phyloP scores from a whole-genome alignment of 2,113 vertebrate species.

The Forbesichthys papilliferus region DNA sequence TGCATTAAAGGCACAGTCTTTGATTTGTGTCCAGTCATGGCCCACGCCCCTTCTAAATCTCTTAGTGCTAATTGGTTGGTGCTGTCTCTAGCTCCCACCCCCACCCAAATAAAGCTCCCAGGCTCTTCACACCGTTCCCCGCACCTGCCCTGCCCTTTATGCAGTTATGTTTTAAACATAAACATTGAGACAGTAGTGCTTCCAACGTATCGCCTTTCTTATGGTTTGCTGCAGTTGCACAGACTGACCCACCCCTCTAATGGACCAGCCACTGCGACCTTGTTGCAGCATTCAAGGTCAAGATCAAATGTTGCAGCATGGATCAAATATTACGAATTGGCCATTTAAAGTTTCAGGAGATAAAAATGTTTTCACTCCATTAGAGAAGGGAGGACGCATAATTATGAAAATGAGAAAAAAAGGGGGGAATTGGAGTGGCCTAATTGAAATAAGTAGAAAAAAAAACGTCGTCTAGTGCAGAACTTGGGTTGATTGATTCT shows the following conservation, averaged over 20 bases:
- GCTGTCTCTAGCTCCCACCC: too few relatives aligned
- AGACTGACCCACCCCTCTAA: not conserved
- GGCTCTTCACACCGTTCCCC: too few relatives aligned
- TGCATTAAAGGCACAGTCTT: too few relatives aligned
- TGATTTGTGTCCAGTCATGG: too few relatives aligned
- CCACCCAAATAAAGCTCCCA: too few relatives aligned
- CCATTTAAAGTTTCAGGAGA: constrained; percentile 47
- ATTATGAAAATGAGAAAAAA: constrained; percentile 70
- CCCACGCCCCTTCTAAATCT: too few relatives aligned
- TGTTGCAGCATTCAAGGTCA: constrained; percentile 28
- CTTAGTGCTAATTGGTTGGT: too few relatives aligned
- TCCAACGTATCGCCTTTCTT: constrained; percentile 23
- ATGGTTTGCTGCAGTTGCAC: constrained; percentile 21
- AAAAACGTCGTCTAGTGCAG: constrained; percentile 63
- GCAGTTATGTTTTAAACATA: too few relatives aligned
- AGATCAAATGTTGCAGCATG: constrained; percentile 46
- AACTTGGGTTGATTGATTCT: constrained; percentile 77
- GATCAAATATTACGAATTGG: constrained; percentile 54
- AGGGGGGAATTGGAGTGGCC: constrained; percentile 68
- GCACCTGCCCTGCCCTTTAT: too few relatives aligned
- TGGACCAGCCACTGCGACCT: not conserved
- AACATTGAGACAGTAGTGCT: too few relatives aligned
- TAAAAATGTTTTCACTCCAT: constrained; percentile 57
- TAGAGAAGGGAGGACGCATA: constrained; percentile 61
- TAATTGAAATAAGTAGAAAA: constrained; percentile 47